These are phyloP conservation scores for Watsonalla binaria DNA, from an alignment of 2,888 invertebrate genomes.

Conservation along the genomic window DNA sequence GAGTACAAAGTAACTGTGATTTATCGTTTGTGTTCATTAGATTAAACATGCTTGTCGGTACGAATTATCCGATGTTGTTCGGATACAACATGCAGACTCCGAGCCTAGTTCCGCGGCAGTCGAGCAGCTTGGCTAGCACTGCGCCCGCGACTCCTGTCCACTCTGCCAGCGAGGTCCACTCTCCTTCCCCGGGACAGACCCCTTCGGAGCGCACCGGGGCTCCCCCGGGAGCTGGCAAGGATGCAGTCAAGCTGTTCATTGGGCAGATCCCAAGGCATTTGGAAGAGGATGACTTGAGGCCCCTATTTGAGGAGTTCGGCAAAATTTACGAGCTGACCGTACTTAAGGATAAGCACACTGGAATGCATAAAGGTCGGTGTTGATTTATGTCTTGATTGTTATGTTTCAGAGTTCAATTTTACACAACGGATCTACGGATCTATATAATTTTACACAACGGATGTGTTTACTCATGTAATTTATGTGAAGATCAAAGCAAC, in stretches of 20 bases:
- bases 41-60: constrained; percentile 66
- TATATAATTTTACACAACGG: background rate
- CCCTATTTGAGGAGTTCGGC: constrained; percentile 95
- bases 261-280: constrained; percentile 95
- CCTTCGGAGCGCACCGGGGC: constrained; percentile 66
- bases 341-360: constrained; percentile 95
- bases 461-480: too few species aligned
- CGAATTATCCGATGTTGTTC: constrained; percentile 60
- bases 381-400: constrained; percentile 23
- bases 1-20: constrained; percentile 72
- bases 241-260: constrained; percentile 91
- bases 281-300: constrained; percentile 91
- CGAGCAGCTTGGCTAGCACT: constrained; percentile 49
- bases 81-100: constrained; percentile 53
- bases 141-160: constrained; percentile 70
- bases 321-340: constrained; percentile 96
- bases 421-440: background rate
- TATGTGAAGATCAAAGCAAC: too few species aligned
- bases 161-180: constrained; percentile 33
- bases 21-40: constrained; percentile 49
- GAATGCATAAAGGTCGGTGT: constrained; percentile 93
- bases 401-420: constrained; percentile 4
- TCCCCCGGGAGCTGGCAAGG: constrained; percentile 71
- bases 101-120: constrained; percentile 29
- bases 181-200: constrained; percentile 47